These are phyloP conservation scores for Valencia hispanica DNA, from an alignment of 2,797 vertebrate genomes.

Conservation along the genomic window DNA sequence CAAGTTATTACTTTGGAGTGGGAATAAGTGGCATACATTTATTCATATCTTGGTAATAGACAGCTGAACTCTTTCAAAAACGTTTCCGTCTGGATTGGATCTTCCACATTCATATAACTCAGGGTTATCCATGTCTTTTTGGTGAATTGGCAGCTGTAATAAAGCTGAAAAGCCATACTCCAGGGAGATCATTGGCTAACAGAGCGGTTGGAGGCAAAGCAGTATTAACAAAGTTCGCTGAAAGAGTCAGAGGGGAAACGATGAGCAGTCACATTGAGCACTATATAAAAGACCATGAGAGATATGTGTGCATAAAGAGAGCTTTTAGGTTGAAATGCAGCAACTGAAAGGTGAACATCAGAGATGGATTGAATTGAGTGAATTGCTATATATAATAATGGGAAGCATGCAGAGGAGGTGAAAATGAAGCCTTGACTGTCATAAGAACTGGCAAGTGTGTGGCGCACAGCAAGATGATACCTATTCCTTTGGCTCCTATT, in stretches of 20 bases:
- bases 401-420: neutral
- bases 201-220: slow-evolving; percentile 31
- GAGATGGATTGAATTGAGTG: slow-evolving; percentile 11
- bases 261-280: slow-evolving; percentile 16
- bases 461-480: slow-evolving; percentile 24
- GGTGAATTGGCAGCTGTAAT: slow-evolving; percentile 46
- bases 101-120: slow-evolving; percentile 37
- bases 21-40: slow-evolving; percentile 7
- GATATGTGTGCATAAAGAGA: slow-evolving; percentile 10
- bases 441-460: slow-evolving; percentile 19
- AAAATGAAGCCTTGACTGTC: slow-evolving; percentile 28
- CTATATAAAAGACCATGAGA: slow-evolving; percentile 5
- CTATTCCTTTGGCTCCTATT: slow-evolving; percentile 32
- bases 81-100: slow-evolving; percentile 18
- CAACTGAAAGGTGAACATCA: slow-evolving; percentile 5
- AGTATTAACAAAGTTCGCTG: slow-evolving; percentile 41
- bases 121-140: slow-evolving; percentile 35
- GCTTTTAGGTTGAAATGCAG: slow-evolving; percentile 17
- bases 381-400: slow-evolving; percentile 17
- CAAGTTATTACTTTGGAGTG: neutral
- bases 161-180: slow-evolving; percentile 40
- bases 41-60: slow-evolving; percentile 37
- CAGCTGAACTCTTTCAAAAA: slow-evolving; percentile 31
- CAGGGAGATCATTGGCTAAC: slow-evolving; percentile 50
- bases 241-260: slow-evolving; percentile 24